Percentiles rank a stretch among this genome's conserved stretches.
Evolutionary conservation across 2,888 invertebrate species (phyloP).

Genomic region (Drosophila percnosoma): DNA sequence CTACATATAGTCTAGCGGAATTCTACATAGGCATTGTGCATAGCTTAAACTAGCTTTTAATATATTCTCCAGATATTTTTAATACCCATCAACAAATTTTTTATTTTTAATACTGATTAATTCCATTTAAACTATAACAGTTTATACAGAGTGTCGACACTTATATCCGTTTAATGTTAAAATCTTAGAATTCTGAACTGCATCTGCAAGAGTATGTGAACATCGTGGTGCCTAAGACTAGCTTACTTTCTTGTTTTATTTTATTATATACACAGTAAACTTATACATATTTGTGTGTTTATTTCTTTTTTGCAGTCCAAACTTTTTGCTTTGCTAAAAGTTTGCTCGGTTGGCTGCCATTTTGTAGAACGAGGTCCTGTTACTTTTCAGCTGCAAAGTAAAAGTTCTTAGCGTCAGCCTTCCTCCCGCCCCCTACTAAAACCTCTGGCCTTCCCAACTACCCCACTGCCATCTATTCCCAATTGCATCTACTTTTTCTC

Average conservation of each 20-base stretch:
- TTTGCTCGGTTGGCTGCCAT: conserved; percentile 62
- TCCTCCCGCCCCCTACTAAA: neutral
- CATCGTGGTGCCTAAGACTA: neutral
- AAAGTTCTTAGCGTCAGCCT: conserved; percentile 74
- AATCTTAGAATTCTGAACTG: neutral
- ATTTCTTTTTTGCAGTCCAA: conserved; percentile 65
- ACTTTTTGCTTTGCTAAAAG: conserved; percentile 75
- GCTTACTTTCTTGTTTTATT: conserved; percentile 45
- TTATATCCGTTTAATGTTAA: neutral
- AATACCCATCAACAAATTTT: no score
- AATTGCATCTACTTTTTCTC: conserved; percentile 77
- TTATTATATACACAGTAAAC: conserved; percentile 45
- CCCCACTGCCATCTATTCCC: conserved; percentile 30
- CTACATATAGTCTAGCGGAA: neutral
- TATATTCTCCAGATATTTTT: no score
- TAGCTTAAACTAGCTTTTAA: neutral
- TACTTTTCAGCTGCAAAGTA: conserved; percentile 75
- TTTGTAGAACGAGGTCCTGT: conserved; percentile 63
- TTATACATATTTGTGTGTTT: conserved; percentile 49
- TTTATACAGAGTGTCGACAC: neutral
- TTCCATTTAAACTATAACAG: neutral
- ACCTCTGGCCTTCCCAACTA: neutral
- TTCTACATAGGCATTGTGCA: neutral
- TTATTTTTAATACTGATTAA: neutral
- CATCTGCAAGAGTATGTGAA: conserved; percentile 16